Percentiles rank a stretch among this genome's conserved stretches.
phyloP scores from a whole-genome alignment of 2,888 invertebrate genomes.

The Elaeidobius kamerunicus region DNA sequence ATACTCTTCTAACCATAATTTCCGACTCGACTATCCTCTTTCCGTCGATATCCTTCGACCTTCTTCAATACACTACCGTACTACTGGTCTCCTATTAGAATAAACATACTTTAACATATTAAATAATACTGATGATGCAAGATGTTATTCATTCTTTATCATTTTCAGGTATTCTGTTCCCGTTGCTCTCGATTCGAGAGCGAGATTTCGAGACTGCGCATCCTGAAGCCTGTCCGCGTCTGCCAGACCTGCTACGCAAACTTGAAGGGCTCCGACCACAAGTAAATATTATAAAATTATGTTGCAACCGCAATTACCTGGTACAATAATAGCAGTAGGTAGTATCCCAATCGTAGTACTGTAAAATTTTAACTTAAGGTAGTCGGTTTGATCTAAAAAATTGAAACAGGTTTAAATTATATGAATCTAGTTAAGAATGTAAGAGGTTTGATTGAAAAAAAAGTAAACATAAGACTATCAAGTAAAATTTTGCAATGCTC shows the following conservation, averaged over 20 bases:
- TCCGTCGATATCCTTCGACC: no score
- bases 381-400: no score
- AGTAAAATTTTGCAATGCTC: no score
- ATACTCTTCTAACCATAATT: no score
- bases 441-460: no score
- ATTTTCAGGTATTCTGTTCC: conserved; percentile 86
- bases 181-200: conserved; percentile 96
- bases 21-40: no score
- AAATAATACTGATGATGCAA: background rate
- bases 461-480: no score
- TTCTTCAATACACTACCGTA: background rate
- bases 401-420: no score
- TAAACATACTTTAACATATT: no score
- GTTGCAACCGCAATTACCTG: conserved; percentile 7
- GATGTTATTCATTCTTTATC: background rate
- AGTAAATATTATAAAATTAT: conserved; percentile 13
- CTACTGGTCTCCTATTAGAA: background rate
- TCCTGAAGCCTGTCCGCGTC: conserved; percentile 91
- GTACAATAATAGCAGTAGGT: conserved; percentile 17
- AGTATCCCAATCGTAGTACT: background rate
- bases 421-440: no score
- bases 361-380: conserved; percentile 8
- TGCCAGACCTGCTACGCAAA: conserved; percentile 86
- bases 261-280: conserved; percentile 46
- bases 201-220: conserved; percentile 89